A percentile compares a stretch with the other conserved stretches of the same genome.
phyloP scores from a whole-genome alignment of 2,797 vertebrate species.

The Rhabdophis nuchalis region DNA sequence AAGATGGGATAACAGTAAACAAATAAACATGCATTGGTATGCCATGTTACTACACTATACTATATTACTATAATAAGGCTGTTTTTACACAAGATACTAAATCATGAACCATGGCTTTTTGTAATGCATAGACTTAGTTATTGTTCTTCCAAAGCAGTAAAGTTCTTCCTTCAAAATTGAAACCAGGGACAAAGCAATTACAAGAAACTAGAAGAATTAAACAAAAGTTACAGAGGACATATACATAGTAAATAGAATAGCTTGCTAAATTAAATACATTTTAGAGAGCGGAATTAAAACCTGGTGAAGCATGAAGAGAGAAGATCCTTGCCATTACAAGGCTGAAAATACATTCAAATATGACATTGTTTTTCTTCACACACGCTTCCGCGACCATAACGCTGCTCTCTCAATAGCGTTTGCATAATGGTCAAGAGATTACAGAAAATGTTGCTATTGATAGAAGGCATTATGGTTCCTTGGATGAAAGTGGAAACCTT shows the following conservation, averaged over 20 bases:
- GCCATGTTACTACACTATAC: background rate
- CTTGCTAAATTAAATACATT: slow-evolving; percentile 59
- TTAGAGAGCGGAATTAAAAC: slow-evolving; percentile 69
- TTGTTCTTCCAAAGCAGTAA: background rate
- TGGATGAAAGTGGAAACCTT: background rate
- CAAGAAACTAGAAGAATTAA: slow-evolving; percentile 33
- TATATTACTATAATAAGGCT: too few species aligned
- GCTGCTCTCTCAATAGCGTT: slow-evolving; percentile 9
- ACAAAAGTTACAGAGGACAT: slow-evolving; percentile 43
- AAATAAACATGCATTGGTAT: background rate
- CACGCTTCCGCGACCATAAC: slow-evolving; percentile 28
- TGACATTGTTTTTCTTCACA: slow-evolving; percentile 27
- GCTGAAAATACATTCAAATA: slow-evolving; percentile 43
- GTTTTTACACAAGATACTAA: background rate
- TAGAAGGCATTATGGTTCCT: background rate
- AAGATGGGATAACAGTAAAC: background rate
- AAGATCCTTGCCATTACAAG: slow-evolving; percentile 54
- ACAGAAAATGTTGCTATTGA: background rate
- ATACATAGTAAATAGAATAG: slow-evolving; percentile 50
- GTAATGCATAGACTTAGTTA: background rate
- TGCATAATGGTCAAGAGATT: background rate
- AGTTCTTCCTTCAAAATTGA: slow-evolving; percentile 34
- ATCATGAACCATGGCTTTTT: background rate
- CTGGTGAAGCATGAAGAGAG: slow-evolving; percentile 57
- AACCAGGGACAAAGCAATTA: slow-evolving; percentile 11